Percentiles rank a stretch among this genome's conserved stretches.
These are phyloP conservation scores for Pediacus dermestoides DNA, from an alignment of 2,888 invertebrate genomes.

Conservation along the genomic window DNA sequence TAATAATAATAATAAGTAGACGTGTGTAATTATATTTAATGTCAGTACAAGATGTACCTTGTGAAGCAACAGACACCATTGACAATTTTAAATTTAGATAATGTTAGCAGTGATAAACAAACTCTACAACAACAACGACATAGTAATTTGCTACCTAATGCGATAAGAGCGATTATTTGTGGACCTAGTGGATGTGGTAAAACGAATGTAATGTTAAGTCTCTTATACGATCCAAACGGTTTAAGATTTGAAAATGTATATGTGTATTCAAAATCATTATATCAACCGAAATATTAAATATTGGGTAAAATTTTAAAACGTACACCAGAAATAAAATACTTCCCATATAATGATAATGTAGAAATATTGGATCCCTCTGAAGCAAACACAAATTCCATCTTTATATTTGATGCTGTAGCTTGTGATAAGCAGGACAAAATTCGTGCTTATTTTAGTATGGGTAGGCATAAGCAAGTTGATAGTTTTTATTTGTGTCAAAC, in stretches of 20 bases:
- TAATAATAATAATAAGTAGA: no score
- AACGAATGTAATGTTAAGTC: slow-evolving; percentile 14
- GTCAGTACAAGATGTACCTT: slow-evolving; percentile 1
- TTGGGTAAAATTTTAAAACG: slow-evolving; percentile 15
- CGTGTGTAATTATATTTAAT: no score
- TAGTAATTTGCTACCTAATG: slow-evolving; percentile 11
- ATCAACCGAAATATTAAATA: slow-evolving; percentile 23
- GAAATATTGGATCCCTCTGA: slow-evolving; percentile 16
- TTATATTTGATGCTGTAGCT: slow-evolving; percentile 20
- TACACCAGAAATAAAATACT: slow-evolving; percentile 18
- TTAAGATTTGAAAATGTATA: slow-evolving; percentile 21
- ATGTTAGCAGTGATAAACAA: neutral
- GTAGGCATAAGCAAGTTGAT: slow-evolving; percentile 12
- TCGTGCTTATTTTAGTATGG: slow-evolving; percentile 17
- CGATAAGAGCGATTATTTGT: slow-evolving; percentile 12
- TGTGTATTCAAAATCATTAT: slow-evolving; percentile 20
- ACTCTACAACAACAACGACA: slow-evolving; percentile 10
- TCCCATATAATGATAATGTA: slow-evolving; percentile 15
- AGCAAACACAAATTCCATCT: slow-evolving; percentile 16
- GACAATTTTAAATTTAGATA: slow-evolving; percentile 7
- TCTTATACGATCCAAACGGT: slow-evolving; percentile 14
- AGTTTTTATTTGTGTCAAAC: slow-evolving; percentile 11
- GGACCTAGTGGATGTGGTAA: slow-evolving; percentile 12
- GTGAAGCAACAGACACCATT: slow-evolving; percentile 4
- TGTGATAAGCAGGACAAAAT: slow-evolving; percentile 19